These are phyloP conservation scores for Palloptera scutellata DNA, from an alignment of 2,888 invertebrate species.

Conservation along the genomic window DNA sequence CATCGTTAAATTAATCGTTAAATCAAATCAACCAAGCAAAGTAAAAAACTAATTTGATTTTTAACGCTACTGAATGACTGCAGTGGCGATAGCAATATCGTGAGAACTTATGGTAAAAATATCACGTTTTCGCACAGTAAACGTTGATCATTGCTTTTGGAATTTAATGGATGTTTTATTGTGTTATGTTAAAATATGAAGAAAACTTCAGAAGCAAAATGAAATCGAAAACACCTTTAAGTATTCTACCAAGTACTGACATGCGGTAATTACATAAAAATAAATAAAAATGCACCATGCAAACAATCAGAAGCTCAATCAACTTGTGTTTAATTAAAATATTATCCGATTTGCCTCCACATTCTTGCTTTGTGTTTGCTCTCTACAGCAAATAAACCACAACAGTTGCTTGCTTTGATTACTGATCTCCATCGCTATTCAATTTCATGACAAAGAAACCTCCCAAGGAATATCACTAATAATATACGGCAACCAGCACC, in stretches of 20 bases:
- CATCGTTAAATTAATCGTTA: neutral
- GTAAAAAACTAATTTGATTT: neutral
- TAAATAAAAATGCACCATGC: no score
- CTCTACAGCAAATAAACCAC: no score
- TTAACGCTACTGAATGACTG: neutral
- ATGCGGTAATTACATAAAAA: no score
- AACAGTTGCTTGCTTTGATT: constrained; percentile 42
- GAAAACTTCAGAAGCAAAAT: no score
- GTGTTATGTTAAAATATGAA: no score
- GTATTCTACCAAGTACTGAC: no score
- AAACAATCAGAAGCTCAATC: constrained; percentile 1
- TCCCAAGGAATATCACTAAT: constrained; percentile 18
- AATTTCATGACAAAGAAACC: constrained; percentile 27
- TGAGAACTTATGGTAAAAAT: constrained; percentile 47
- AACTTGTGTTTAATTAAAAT: no score
- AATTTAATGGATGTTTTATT: no score
- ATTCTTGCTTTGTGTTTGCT: no score
- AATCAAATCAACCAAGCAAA: neutral
- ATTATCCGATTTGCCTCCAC: no score
- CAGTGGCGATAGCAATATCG: neutral
- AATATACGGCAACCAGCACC: neutral
- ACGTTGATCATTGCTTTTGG: no score
- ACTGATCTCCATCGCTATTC: constrained; percentile 51
- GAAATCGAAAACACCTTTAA: no score
- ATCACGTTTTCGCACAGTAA: constrained; percentile 1